Percentiles rank a stretch among this genome's conserved stretches.
Conservation (phyloP, 2,113 vertebrate species). For the Scytalopus superciliaris region DNA sequence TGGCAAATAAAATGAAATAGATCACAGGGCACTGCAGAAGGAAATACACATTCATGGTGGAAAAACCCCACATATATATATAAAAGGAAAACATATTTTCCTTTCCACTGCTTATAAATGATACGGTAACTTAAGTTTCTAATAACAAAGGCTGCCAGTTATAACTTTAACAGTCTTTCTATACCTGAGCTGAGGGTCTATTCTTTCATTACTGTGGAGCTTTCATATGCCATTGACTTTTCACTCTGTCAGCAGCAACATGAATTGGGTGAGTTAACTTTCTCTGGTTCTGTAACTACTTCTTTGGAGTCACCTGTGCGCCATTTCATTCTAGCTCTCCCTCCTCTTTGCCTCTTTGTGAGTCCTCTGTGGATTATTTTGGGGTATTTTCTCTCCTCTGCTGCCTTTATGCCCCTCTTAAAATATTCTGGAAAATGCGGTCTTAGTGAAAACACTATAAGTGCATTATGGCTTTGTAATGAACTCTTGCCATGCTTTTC, state of each 20-base stretch:
- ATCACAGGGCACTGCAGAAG: neutral
- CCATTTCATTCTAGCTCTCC: neutral
- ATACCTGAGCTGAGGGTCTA: neutral
- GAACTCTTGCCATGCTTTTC: neutral
- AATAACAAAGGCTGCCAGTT: neutral
- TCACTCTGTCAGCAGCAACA: neutral
- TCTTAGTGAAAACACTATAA: neutral
- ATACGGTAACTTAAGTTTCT: neutral
- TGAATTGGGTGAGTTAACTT: neutral
- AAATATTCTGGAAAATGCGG: neutral
- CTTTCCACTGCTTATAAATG: neutral
- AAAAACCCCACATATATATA: fast-evolving
- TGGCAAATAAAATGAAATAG: neutral
- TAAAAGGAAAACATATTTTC: neutral
- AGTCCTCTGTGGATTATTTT: neutral
- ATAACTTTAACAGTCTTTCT: neutral
- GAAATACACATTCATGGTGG: neutral
- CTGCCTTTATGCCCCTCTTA: neutral
- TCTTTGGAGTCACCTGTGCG: neutral
- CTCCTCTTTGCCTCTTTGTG: neutral
- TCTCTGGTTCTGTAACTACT: neutral
- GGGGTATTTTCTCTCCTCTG: neutral
- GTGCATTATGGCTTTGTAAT: neutral
- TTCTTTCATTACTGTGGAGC: neutral
- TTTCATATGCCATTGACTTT: neutral